A percentile compares a stretch with the other conserved stretches of the same genome.
Conservation (phyloP, 2,113 vertebrate genomes). For the Xiphophorus hellerii region DNA sequence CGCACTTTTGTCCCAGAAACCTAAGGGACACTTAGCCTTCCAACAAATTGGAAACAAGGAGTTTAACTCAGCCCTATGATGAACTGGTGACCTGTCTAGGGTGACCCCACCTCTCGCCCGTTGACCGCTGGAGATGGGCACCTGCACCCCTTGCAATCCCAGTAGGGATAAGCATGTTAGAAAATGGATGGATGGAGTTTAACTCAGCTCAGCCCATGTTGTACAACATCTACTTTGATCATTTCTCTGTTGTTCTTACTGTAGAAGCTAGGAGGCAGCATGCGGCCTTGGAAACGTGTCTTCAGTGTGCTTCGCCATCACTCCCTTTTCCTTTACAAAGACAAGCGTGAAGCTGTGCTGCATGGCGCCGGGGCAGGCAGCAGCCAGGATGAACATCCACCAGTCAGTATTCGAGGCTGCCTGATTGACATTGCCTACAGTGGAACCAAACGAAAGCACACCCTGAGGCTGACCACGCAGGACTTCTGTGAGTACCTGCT, state of each 20-base stretch:
- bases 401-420: conserved; percentile 93
- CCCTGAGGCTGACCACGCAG: conserved; percentile 94
- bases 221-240: too few species aligned
- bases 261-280: conserved; percentile 91
- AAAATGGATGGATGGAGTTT: background rate
- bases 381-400: conserved; percentile 88
- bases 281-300: conserved; percentile 94
- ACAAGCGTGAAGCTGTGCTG: conserved; percentile 89
- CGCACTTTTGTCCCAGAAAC: too few species aligned
- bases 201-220: background rate
- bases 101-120: too few species aligned
- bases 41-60: too few species aligned
- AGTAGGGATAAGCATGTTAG: too few species aligned
- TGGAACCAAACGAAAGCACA: conserved; percentile 95
- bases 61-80: too few species aligned
- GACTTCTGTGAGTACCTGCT: conserved; percentile 99
- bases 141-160: too few species aligned
- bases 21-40: too few species aligned
- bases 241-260: background rate
- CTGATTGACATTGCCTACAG: conserved; percentile 98
- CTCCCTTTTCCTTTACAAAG: conserved; percentile 94
- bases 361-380: conserved; percentile 72
- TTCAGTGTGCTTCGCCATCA: conserved; percentile 89
- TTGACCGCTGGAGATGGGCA: too few species aligned
- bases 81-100: too few species aligned